phyloP scores from a whole-genome alignment of 1,140 invertebrate species.

The Plutomurus gul region DNA sequence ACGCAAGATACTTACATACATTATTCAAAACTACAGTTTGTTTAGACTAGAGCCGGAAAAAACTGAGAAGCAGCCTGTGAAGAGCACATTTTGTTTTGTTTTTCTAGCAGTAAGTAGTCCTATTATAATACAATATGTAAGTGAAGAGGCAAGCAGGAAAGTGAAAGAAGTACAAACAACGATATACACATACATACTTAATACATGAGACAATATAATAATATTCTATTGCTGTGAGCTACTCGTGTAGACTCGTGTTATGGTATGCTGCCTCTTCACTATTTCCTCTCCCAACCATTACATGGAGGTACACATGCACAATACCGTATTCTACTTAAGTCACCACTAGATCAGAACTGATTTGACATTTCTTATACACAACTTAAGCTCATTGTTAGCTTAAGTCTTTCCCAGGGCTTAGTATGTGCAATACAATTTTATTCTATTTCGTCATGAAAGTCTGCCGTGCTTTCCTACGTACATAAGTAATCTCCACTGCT shows the following conservation, averaged over 20 bases:
- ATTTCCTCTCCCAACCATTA: neutral
- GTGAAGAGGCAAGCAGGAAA: neutral
- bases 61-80: neutral
- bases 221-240: constrained; percentile 26
- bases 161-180: too few relatives aligned
- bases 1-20: neutral
- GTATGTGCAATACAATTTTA: constrained; percentile 18
- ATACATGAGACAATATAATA: too few relatives aligned
- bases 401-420: neutral
- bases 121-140: constrained; percentile 24
- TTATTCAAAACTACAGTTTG: neutral
- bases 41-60: neutral
- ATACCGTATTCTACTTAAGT: neutral
- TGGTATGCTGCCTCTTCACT: neutral
- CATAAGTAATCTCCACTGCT: neutral
- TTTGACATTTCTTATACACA: constrained; percentile 6
- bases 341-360: constrained; percentile 25
- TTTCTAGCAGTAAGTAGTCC: constrained; percentile 14
- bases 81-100: constrained; percentile 15
- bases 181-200: too few relatives aligned
- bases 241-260: neutral
- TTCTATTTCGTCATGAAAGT: neutral
- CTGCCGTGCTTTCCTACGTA: neutral
- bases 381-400: constrained; percentile 26
- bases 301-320: neutral